Evolutionary conservation across 2,888 invertebrate genomes (phyloP).

Genomic region (Spisula solida): DNA sequence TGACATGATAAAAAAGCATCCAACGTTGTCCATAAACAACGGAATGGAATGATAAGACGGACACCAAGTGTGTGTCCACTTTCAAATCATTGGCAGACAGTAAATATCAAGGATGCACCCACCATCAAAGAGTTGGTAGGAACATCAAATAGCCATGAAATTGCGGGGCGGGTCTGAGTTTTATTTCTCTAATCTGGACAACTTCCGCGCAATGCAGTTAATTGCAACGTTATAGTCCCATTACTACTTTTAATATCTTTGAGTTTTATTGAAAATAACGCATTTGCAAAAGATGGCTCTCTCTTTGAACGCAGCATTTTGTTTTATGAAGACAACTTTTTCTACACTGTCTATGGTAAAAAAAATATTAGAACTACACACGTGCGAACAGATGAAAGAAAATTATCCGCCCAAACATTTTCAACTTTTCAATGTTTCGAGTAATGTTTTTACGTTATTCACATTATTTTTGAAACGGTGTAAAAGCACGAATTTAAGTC

Average conservation of each 20-base stretch:
- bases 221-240: constrained; percentile 54
- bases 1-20: too few relatives aligned
- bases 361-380: not conserved
- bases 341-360: not conserved
- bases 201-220: constrained; percentile 59
- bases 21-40: too few relatives aligned
- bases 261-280: constrained; percentile 54
- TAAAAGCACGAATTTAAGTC: not conserved
- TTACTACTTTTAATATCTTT: constrained; percentile 37
- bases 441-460: not conserved
- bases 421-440: not conserved
- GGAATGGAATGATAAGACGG: not conserved
- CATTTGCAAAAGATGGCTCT: constrained; percentile 24
- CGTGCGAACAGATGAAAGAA: not conserved
- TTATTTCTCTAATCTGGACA: constrained; percentile 51
- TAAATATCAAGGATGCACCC: constrained; percentile 29
- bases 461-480: not conserved
- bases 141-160: constrained; percentile 61
- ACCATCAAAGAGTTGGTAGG: constrained; percentile 51
- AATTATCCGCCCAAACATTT: not conserved
- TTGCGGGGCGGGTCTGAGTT: constrained; percentile 61
- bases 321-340: not conserved
- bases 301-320: constrained; percentile 40
- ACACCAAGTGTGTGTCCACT: constrained; percentile 12
- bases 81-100: not conserved